Base-by-base conservation (phyloP, 2,797 vertebrate genomes). In the Knipowitschia caucasica region DNA sequence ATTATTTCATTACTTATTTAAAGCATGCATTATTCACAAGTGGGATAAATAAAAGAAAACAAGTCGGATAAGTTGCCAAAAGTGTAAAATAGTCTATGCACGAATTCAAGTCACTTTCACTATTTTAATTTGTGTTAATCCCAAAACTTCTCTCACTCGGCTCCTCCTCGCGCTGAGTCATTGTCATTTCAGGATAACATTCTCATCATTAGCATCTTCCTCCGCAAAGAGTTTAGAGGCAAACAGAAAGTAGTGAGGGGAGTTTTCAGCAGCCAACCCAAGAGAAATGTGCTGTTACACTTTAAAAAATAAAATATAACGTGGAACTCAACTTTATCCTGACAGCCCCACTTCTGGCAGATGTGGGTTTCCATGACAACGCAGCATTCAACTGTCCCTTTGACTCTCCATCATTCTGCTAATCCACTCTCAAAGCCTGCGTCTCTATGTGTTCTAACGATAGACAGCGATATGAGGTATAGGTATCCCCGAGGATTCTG, bases 171-270 rank as follows among this genome's bases (percentile, higher is more conserved):
- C 74, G 66, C 24, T 51, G 69, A 33, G 14, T 47, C 26, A 67
- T 62, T 2, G 7, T 50, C 64, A 39, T 21, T 67, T 54, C 14
- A 31, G 71, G 66, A 84, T 82, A 73, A 81, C 83, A 77, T 53
- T 6, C 58, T 50, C 49, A 59, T 78, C 75, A 85, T 89, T 86
- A 84, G 73, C 81, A 83, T 83, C 27, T 31, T 86, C 84, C 81
- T 78, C 67, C 46, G 60, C 69, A 75, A 47, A 76, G 69, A 64
- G 64, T 80, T 86, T 66, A 65, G 72, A 73, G 76, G 20, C 40
- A 53, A 51, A 44, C 51, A n/a, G n/a, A n/a, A n/a, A n/a, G n/a
- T n/a, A 25, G 23, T 17, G 14, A 21, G 11, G 15, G 38, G 45
- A 59, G 15, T 59, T 60, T 62, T 47, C 35, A 57, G 59, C 52